Percentiles rank a stretch among this genome's conserved stretches.
Conservation (phyloP, 2,113 vertebrate genomes). For the Crotalus horridus region DNA sequence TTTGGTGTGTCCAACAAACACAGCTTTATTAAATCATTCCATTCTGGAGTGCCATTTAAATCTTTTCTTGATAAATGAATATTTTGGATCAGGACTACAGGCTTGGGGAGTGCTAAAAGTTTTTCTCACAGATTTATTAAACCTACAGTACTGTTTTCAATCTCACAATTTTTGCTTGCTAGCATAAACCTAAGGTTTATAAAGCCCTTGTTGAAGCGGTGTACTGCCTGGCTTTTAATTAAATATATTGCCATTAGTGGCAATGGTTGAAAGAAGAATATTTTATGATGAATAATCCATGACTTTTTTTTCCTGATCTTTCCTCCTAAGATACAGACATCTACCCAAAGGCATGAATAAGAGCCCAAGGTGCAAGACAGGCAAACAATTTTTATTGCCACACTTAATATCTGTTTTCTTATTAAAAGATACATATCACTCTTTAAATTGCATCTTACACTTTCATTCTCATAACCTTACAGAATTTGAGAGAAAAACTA, state of each 20-base stretch:
- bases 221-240: background rate
- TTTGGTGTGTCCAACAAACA: background rate
- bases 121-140: background rate
- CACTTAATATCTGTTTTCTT: background rate
- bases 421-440: background rate
- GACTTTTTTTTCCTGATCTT: background rate
- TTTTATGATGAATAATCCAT: background rate
- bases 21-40: background rate
- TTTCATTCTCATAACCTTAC: background rate
- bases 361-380: background rate
- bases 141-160: background rate
- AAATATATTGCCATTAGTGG: background rate
- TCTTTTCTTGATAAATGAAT: background rate
- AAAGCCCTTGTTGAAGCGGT: background rate
- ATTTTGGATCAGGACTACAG: background rate
- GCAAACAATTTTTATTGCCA: background rate
- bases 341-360: background rate
- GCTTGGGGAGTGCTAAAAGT: background rate
- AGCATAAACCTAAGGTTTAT: background rate
- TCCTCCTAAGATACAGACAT: background rate
- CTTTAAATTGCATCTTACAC: background rate
- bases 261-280: background rate
- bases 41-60: background rate
- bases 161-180: background rate
- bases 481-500: too few relatives aligned